A percentile compares a stretch with the other conserved stretches of the same genome.
These are phyloP conservation scores for Sebastes alutus DNA, from an alignment of 2,797 vertebrate genomes.

Conservation along the genomic window DNA sequence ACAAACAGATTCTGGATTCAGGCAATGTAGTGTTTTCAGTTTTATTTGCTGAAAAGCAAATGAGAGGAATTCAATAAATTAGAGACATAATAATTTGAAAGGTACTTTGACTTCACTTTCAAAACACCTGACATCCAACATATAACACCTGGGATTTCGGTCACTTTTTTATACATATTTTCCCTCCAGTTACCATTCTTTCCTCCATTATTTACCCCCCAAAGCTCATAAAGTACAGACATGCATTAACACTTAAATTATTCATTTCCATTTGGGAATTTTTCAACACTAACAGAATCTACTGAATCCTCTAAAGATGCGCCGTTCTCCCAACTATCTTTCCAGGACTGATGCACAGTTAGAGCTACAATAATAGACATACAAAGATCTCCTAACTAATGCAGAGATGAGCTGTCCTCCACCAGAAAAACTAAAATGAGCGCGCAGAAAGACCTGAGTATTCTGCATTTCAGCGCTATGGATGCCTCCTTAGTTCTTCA, in stretches of 20 bases:
- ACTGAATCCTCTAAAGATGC: constrained; percentile 12
- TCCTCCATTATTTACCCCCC: background rate
- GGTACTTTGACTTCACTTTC: constrained; percentile 51
- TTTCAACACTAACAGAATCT: constrained; percentile 11
- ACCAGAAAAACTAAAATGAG: constrained; percentile 37
- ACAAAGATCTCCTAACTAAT: constrained; percentile 10
- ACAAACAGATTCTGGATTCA: background rate
- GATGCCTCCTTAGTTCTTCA: constrained; percentile 55
- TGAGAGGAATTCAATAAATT: constrained; percentile 59
- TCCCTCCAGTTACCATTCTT: constrained; percentile 1
- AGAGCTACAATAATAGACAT: constrained; percentile 22
- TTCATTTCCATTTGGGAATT: constrained; percentile 14
- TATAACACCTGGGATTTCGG: background rate
- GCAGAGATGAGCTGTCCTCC: constrained; percentile 41
- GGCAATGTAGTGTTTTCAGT: background rate
- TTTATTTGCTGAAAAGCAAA: constrained; percentile 24
- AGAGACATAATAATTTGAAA: constrained; percentile 58
- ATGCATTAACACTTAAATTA: constrained; percentile 54
- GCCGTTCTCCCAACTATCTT: constrained; percentile 13
- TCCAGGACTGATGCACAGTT: constrained; percentile 8
- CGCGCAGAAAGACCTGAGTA: background rate
- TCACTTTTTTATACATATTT: background rate
- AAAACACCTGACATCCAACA: constrained; percentile 27
- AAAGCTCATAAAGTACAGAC: constrained; percentile 55
- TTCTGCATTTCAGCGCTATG: background rate